Conservation (phyloP, 2,113 vertebrate species). For the Paedocypris sp. region DNA sequence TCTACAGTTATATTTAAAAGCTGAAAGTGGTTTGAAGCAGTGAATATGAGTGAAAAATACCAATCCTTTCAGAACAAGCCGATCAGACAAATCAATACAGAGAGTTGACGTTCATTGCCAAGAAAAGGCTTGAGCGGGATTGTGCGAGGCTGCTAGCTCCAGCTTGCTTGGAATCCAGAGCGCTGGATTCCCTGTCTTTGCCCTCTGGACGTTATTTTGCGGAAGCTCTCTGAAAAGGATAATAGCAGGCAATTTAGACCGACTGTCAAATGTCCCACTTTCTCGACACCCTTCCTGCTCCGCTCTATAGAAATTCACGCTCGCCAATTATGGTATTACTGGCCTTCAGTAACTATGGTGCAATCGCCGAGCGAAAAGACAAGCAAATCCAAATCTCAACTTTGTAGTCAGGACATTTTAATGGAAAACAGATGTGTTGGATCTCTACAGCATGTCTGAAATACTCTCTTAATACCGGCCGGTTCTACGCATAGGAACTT, state of each 20-base stretch:
- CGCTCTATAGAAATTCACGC: slow-evolving; percentile 27
- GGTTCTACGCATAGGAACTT: no score
- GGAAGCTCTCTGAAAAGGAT: slow-evolving; percentile 36
- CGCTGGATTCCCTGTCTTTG: slow-evolving; percentile 25
- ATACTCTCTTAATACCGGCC: no score
- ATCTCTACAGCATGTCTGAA: slow-evolving; percentile 18
- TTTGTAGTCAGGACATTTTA: slow-evolving; percentile 33
- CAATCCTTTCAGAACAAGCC: not conserved
- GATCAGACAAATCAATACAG: slow-evolving; percentile 19
- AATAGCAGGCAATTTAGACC: slow-evolving; percentile 44
- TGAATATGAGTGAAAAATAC: no score
- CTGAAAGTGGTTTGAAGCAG: no score
- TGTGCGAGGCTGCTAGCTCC: slow-evolving; percentile 35
- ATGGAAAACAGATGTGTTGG: slow-evolving; percentile 56
- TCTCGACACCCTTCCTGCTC: slow-evolving; percentile 38
- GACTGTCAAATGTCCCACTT: slow-evolving; percentile 31
- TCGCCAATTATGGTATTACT: slow-evolving; percentile 30
- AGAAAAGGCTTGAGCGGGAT: slow-evolving; percentile 9
- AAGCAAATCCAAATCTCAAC: slow-evolving; percentile 34
- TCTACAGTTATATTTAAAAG: not conserved
- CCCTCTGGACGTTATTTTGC: slow-evolving; percentile 40
- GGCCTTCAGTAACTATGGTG: slow-evolving; percentile 33
- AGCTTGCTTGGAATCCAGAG: slow-evolving; percentile 40
- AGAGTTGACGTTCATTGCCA: slow-evolving; percentile 15
- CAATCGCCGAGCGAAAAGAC: slow-evolving; percentile 37